These are phyloP conservation scores for Alentia gelatinosa DNA, from an alignment of 2,888 invertebrate genomes.

Conservation along the genomic window DNA sequence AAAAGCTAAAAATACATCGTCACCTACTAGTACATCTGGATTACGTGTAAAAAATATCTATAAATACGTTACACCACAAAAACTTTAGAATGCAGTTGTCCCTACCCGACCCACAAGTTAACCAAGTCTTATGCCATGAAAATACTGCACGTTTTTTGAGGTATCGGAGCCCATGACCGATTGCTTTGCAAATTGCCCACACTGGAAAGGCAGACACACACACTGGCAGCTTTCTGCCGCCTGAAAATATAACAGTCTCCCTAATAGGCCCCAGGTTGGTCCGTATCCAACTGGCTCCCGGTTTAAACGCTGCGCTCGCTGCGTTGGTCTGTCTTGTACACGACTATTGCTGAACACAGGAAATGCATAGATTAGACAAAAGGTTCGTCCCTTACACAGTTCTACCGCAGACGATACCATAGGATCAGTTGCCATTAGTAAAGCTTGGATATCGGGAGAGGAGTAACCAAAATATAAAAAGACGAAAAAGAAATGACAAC, in stretches of 20 bases:
- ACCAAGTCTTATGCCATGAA: conserved; percentile 19
- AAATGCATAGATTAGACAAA: conserved; percentile 16
- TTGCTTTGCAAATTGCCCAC: neutral
- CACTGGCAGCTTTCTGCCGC: neutral
- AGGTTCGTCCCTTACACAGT: neutral
- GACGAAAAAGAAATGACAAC: neutral
- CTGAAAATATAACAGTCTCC: neutral
- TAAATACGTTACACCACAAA: neutral
- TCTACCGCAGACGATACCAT: neutral
- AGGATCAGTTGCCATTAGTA: neutral
- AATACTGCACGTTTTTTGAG: conserved; percentile 14
- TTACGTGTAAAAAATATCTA: conserved; percentile 6
- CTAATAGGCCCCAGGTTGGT: neutral
- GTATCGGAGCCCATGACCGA: neutral
- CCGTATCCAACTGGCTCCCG: neutral
- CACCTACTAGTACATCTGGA: neutral
- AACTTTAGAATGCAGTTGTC: conserved; percentile 5
- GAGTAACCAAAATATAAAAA: neutral
- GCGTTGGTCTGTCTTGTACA: conserved; percentile 34
- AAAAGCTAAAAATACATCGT: neutral
- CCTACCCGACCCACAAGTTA: neutral
- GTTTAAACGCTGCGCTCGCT: neutral
- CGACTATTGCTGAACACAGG: conserved; percentile 24
- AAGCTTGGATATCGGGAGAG: neutral
- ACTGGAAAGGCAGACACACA: neutral